A percentile compares a stretch with the other conserved stretches of the same genome.
Conservation (phyloP, 2,113 vertebrate genomes). For the Salvelinus alpinus region DNA sequence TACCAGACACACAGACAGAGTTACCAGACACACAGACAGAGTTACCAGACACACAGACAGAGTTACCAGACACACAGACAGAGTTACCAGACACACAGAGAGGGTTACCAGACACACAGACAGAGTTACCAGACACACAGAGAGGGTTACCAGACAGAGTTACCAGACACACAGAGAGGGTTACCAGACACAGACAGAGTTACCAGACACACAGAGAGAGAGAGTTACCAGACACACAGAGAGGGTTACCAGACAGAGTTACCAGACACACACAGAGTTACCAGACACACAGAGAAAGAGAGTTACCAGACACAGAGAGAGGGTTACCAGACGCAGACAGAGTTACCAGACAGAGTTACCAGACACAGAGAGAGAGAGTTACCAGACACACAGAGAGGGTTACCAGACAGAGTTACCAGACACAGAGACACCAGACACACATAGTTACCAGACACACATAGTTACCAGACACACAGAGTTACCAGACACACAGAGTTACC, state of each 20-base stretch:
- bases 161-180: too few species aligned
- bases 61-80: background rate
- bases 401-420: background rate
- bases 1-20: background rate
- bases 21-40: too few species aligned
- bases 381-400: background rate
- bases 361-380: background rate
- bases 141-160: background rate
- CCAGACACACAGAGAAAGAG: background rate
- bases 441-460: background rate
- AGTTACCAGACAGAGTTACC: background rate
- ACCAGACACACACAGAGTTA: background rate
- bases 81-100: background rate
- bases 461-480: background rate
- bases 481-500: too few species aligned
- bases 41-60: background rate
- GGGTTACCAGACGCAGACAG: background rate
- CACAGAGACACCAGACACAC: background rate
- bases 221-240: background rate
- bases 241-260: background rate
- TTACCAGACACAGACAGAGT: background rate
- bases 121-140: background rate
- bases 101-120: background rate
- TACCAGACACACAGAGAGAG: background rate
- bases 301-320: background rate